phyloP scores from a whole-genome alignment of 1,140 invertebrate genomes.

The Asbolus verrucosus region DNA sequence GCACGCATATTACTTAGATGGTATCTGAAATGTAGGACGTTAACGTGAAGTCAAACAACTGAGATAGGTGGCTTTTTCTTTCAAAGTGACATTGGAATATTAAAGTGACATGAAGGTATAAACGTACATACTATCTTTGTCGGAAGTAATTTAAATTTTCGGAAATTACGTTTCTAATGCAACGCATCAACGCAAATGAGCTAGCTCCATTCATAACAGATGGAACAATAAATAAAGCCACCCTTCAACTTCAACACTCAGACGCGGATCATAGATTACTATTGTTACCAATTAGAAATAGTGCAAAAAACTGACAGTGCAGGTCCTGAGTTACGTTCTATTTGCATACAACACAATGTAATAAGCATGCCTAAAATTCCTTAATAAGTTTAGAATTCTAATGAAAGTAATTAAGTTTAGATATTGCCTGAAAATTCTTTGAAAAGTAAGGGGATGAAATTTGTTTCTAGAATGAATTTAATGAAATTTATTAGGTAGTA shows the following conservation, averaged over 20 bases:
- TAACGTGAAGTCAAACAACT: background rate
- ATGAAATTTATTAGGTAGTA: slow-evolving; percentile 32
- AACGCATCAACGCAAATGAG: slow-evolving; percentile 53
- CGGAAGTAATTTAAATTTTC: slow-evolving; percentile 56
- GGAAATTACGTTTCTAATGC: slow-evolving; percentile 54
- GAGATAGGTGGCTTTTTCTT: slow-evolving; percentile 12
- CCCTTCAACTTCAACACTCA: slow-evolving; percentile 31
- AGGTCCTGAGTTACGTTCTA: background rate
- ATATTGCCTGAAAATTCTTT: slow-evolving; percentile 46
- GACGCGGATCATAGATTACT: slow-evolving; percentile 13
- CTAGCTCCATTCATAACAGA: slow-evolving; percentile 52
- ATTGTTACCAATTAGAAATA: slow-evolving; percentile 27
- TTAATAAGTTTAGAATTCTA: slow-evolving; percentile 30
- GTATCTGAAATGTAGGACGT: slow-evolving; percentile 9
- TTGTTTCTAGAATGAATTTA: slow-evolving; percentile 30
- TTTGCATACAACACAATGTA: slow-evolving; percentile 8
- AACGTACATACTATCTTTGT: slow-evolving; percentile 43
- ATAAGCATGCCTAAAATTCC: slow-evolving; percentile 42
- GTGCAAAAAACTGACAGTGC: too few species aligned
- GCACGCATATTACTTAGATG: background rate
- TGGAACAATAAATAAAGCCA: slow-evolving; percentile 55
- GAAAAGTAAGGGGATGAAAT: slow-evolving; percentile 31
- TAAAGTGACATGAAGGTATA: slow-evolving; percentile 34
- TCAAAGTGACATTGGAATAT: slow-evolving; percentile 20
- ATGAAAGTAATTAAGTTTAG: slow-evolving; percentile 47